Evolutionary conservation across 2,888 invertebrate species (phyloP).

Genomic region (Nebria brevicollis): DNA sequence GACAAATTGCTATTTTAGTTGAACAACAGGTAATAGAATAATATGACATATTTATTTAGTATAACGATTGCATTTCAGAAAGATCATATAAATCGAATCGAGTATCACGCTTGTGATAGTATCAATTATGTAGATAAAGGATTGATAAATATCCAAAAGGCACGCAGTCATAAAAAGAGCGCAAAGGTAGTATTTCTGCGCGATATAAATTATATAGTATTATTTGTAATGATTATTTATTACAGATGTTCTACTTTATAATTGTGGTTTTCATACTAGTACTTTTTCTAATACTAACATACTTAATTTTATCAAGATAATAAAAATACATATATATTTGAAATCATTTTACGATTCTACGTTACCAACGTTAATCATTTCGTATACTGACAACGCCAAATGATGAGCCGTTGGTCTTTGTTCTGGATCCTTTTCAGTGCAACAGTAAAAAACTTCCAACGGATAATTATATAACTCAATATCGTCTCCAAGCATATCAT

Average conservation of each 20-base stretch:
- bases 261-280: not conserved
- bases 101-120: conserved; percentile 73
- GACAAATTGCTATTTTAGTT: conserved; percentile 83
- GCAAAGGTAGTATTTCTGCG: conserved; percentile 67
- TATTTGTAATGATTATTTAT: not conserved
- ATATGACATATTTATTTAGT: conserved; percentile 21
- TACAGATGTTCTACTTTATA: not conserved
- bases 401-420: conserved; percentile 71
- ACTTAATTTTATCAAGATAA: not conserved
- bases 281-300: not conserved
- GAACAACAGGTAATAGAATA: conserved; percentile 73
- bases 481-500: conserved; percentile 66
- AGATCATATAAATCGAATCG: conserved; percentile 73
- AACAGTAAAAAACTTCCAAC: conserved; percentile 75
- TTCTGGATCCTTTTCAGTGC: conserved; percentile 71
- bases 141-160: conserved; percentile 66
- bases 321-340: not conserved
- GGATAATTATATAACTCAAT: conserved; percentile 68
- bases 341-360: conserved; percentile 8
- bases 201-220: too few species aligned
- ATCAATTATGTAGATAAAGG: conserved; percentile 69
- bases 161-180: conserved; percentile 64
- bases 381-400: conserved; percentile 63
- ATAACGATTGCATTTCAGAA: conserved; percentile 65
- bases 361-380: conserved; percentile 56